Base-by-base conservation (phyloP, 2,113 vertebrate species). In the Morone chrysops region DNA sequence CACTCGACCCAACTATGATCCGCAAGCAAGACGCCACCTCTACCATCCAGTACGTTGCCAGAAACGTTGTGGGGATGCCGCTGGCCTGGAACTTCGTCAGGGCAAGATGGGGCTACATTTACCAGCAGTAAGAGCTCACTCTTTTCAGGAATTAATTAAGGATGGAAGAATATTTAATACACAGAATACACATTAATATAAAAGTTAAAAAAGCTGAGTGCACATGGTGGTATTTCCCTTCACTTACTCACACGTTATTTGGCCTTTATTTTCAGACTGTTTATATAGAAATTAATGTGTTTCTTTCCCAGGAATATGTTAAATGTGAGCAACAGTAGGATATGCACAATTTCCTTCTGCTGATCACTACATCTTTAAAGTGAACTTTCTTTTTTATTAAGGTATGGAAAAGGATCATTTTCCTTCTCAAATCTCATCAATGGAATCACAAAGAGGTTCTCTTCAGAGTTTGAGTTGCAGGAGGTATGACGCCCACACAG, bases 41-140 rank as follows among this genome's bases (percentile, higher is more conserved):
- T 61, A 98, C 96, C 50, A 97, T 99, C 89, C 93, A 63, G 83
- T 93, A 86, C 86, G 95, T 99, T 0, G 90, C 96, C 79, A 63
- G 22, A 54, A 99, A 99, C 0, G 92, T 96, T 6, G 38, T 96
- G 0, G 98, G 98, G 16, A 96, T 97, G 78, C 38, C 92, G 4
- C 93, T 99, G 92, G 96, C 80, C 60, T 99, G 97, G 98, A 96
- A 97, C 81, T 99, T 99, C 22, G 20, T 99, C 82, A 94, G 95
- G 38, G 57, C 40, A 47, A 96, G 94, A 78, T 99, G 97, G 97
- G 87, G 40, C n/a, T 92, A 22, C 0, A 86, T 99, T 59, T 97
- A 95, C 56, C 11, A 50, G 5, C 91, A 96, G 98, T 99, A 94
- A 97, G 97, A 51, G 4, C 20, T 86, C 13, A 18, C 18, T 47